Percentiles rank a stretch among this genome's conserved stretches.
Evolutionary conservation across 1,140 invertebrate species (phyloP).

Genomic region (Oryctes rhinoceros): DNA sequence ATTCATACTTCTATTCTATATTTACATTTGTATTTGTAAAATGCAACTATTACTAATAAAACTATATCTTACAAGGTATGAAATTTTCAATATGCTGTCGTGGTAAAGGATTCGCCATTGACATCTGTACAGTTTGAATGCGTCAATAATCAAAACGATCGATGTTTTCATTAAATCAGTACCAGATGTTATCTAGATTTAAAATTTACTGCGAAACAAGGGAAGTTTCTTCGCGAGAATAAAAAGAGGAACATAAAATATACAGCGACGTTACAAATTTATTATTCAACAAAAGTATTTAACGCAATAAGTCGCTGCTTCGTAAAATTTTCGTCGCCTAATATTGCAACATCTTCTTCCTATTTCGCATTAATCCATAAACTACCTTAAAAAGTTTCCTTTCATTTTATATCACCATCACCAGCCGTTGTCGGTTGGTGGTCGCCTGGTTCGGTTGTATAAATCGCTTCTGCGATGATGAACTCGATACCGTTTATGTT

Average conservation of each 20-base stretch:
- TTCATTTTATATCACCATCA: constrained; percentile 23
- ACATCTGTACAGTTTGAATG: no score
- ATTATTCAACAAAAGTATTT: constrained; percentile 9
- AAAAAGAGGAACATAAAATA: neutral
- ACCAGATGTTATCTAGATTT: no score
- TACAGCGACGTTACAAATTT: neutral
- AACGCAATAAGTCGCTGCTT: constrained; percentile 6
- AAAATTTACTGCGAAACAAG: no score
- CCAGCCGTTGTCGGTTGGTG: neutral
- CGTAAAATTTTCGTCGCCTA: neutral
- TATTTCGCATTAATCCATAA: constrained; percentile 16
- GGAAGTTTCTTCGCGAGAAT: no score
- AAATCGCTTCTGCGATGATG: constrained; percentile 11
- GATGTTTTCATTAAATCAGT: no score
- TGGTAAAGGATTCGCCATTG: no score
- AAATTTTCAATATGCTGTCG: no score
- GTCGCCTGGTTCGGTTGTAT: constrained; percentile 10
- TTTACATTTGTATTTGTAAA: no score
- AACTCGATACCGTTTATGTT: constrained; percentile 27
- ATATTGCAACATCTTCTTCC: neutral
- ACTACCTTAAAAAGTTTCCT: constrained; percentile 33
- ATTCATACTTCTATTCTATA: no score
- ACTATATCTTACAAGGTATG: no score
- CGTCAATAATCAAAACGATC: no score
- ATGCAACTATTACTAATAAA: no score